These are phyloP conservation scores for Entosphenus tridentatus DNA, from an alignment of 2,113 vertebrate genomes.

Conservation along the genomic window DNA sequence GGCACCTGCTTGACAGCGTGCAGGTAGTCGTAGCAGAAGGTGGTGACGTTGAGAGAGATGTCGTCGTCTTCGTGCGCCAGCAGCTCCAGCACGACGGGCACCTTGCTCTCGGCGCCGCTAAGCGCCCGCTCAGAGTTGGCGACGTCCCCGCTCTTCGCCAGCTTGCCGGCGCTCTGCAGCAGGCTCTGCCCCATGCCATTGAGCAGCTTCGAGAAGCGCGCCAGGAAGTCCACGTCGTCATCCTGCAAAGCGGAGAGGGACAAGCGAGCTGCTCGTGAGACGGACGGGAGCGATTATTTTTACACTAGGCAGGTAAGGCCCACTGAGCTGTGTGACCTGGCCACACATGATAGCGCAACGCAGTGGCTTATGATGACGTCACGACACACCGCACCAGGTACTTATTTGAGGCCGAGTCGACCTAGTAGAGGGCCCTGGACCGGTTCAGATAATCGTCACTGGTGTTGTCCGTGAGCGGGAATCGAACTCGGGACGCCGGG, in stretches of 20 bases:
- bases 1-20: constrained; percentile 79
- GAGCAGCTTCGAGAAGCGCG: constrained; percentile 78
- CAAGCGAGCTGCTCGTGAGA: not conserved
- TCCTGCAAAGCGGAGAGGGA: constrained; percentile 26
- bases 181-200: constrained; percentile 98
- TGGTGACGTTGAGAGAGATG: constrained; percentile 81
- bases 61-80: constrained; percentile 83
- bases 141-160: constrained; percentile 44
- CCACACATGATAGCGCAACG: no score
- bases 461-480: no score
- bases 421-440: no score
- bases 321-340: no score
- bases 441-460: no score
- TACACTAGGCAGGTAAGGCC: no score
- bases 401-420: no score
- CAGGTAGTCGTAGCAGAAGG: constrained; percentile 94
- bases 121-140: constrained; percentile 52
- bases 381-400: no score
- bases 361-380: no score
- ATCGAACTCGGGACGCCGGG: no score
- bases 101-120: constrained; percentile 60
- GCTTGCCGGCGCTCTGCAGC: constrained; percentile 78
- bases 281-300: not conserved
- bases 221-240: constrained; percentile 94
- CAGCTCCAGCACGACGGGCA: constrained; percentile 63